Evolutionary conservation across 2,113 vertebrate species (phyloP).

Genomic region (Physeter macrocephalus): DNA sequence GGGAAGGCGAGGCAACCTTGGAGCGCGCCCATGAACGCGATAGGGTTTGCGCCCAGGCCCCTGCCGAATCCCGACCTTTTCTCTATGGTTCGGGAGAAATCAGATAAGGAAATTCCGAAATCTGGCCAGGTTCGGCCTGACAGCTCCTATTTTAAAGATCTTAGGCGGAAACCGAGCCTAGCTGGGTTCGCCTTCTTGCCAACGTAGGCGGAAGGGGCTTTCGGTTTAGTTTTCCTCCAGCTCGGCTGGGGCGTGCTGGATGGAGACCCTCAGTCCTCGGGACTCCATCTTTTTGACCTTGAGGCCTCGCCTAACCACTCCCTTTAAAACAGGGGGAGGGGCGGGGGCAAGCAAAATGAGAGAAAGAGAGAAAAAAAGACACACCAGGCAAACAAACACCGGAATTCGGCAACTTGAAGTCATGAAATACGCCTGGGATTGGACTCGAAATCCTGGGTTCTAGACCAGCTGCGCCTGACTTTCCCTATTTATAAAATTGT

Average conservation of each 20-base stretch:
- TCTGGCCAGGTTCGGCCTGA: neutral
- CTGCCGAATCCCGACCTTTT: neutral
- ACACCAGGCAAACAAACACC: neutral
- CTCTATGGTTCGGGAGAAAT: conserved; percentile 20
- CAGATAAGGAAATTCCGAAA: neutral
- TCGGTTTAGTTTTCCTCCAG: conserved; percentile 45
- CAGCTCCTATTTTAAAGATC: neutral
- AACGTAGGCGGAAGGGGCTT: conserved; percentile 55
- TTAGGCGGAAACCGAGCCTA: conserved; percentile 8
- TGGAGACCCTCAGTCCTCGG: neutral
- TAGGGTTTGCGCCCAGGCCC: neutral
- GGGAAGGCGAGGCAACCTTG: neutral
- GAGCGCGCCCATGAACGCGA: neutral
- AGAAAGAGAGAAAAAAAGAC: neutral
- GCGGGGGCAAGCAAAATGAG: neutral
- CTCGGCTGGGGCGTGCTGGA: neutral
- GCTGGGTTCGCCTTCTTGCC: conserved; percentile 32
- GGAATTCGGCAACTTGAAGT: neutral
- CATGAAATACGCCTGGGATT: neutral
- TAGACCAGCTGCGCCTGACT: neutral
- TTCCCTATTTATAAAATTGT: neutral
- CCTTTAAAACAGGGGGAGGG: neutral
- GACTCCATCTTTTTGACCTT: neutral
- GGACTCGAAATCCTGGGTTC: neutral
- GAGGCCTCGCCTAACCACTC: neutral